These are phyloP conservation scores for Trochalopteron elliotii DNA, from an alignment of 2,113 vertebrate genomes.

Conservation along the genomic window DNA sequence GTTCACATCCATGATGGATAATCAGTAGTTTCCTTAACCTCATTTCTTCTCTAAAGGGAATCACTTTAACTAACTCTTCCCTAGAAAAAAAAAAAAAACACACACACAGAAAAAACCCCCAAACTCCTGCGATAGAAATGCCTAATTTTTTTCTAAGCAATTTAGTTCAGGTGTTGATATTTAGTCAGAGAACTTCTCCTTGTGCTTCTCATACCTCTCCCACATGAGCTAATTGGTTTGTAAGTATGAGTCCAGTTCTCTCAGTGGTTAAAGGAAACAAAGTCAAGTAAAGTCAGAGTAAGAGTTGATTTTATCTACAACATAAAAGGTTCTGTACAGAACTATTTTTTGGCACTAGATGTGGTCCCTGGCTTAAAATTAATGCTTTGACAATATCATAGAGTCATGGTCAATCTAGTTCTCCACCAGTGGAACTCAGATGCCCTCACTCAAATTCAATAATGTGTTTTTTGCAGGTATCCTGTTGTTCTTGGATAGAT, in stretches of 20 bases:
- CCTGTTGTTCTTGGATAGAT: neutral
- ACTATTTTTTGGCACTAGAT: neutral
- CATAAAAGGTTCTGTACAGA: neutral
- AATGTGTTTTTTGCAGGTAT: neutral
- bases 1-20: neutral
- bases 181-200: neutral
- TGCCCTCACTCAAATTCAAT: neutral
- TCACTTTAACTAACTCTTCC: neutral
- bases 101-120: no score
- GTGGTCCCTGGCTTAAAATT: neutral
- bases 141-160: neutral
- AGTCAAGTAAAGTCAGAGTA: neutral
- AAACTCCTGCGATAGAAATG: neutral
- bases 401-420: neutral
- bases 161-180: neutral
- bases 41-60: neutral
- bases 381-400: neutral
- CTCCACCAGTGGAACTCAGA: neutral
- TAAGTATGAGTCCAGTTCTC: neutral
- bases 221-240: neutral
- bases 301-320: neutral
- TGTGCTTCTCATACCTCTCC: neutral
- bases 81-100: neutral
- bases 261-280: neutral
- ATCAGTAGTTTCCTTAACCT: neutral